Evolutionary conservation across 2,113 vertebrate species (phyloP).

Genomic region (Mirounga angustirostris): DNA sequence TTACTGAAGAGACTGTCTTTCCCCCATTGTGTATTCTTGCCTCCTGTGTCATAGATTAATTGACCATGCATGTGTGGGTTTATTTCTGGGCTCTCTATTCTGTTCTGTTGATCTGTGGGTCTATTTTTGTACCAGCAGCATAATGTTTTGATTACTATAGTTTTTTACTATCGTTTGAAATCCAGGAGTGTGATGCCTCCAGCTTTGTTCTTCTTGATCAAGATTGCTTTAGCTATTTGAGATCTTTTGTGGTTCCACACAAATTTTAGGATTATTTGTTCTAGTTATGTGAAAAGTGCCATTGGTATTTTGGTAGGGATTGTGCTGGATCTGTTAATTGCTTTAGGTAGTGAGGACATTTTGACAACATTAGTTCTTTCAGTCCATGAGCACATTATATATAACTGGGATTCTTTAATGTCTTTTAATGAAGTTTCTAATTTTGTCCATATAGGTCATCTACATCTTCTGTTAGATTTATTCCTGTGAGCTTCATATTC

Average conservation of each 20-base stretch:
- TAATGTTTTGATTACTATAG: background rate
- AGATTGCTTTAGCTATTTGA: background rate
- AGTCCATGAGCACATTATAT: background rate
- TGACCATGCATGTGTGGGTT: background rate
- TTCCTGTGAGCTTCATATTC: background rate
- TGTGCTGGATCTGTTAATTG: background rate
- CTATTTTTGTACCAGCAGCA: background rate
- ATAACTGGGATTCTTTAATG: background rate
- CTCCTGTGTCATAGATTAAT: background rate
- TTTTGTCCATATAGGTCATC: background rate
- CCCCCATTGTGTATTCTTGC: background rate
- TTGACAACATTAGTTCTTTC: background rate
- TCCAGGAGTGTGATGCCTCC: background rate
- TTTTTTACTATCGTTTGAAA: background rate
- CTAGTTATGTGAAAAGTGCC: background rate
- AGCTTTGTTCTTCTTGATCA: background rate
- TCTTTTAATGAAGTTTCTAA: background rate
- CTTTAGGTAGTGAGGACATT: background rate
- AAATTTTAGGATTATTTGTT: background rate
- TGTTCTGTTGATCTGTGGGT: background rate
- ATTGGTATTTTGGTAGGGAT: background rate
- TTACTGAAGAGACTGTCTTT: background rate
- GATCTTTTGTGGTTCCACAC: background rate
- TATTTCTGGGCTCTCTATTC: background rate
- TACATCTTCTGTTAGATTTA: background rate